These are phyloP conservation scores for human DNA, from an alignment of 2,113 vertebrate species.

Conservation along the genomic window GRCh38 chr14:64569001-64569500, in stretches of 20 bases:
- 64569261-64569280: background rate
- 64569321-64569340: background rate
- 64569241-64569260: slow-evolving; percentile 61
- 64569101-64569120: background rate
- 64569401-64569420: background rate
- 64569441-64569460: slow-evolving; percentile 17
- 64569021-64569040: background rate
- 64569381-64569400: slow-evolving; percentile 24
- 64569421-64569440: slow-evolving; percentile 41
- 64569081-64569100: background rate
- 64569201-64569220: slow-evolving; percentile 20
- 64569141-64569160: background rate
- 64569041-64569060: background rate
- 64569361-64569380: background rate
- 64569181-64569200: background rate
- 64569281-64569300: slow-evolving; percentile 26
- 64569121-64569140: slow-evolving; percentile 16
- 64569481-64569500: background rate
- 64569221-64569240: slow-evolving; percentile 56
- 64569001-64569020: background rate
- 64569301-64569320: slow-evolving; percentile 45
- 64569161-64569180: background rate
- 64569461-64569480: background rate
- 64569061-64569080: background rate
- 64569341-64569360: slow-evolving; percentile 42